Base-by-base conservation (phyloP, 2,797 vertebrate species). In the Anguilla anguilla region DNA sequence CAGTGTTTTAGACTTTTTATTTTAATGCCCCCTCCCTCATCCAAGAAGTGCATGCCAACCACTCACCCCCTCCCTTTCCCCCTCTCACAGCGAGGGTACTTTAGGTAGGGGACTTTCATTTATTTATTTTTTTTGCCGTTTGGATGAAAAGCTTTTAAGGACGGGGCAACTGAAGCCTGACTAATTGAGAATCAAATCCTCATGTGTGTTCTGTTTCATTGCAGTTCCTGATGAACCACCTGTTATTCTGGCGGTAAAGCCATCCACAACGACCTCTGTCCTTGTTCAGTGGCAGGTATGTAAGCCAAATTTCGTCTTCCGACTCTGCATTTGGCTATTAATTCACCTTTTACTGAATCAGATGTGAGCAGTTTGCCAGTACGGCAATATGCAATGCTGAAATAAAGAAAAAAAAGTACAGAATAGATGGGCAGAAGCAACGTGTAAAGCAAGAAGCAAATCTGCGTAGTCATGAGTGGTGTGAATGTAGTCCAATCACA, bases 221-320 rank as follows among this genome's bases (percentile, higher is more conserved):
- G 87, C 92, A 99, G 98, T 97, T 91, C 98, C 98, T 11, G 97
- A 96, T 79, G 97, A 98, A 89, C 96, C 98, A 81, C 98, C 98
- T 25, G 92, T 95, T 84, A 98, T 97, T 64, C 93, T 97, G 35
- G 92, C 95, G 0, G 97, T 97, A 86, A 98, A 97, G 81, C 98
- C 98, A 0, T 97, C 97, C 86, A 99, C 98, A 0, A 98, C 98
- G 6, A 98, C 98, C 53, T 99, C 98, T 0, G 97, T 99, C 84
- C 95, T 99, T 89, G 96, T 99, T 93, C 97, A 98, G 91, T 99
- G 98, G 98, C 97, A 98, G 98, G 98, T 99, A 96, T 90, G 94
- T 91, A 72, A 87, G 87, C 84, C 79, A 9, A 88, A 85, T 13
- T 49, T 57, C 57, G 28, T 28, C 64, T 87, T 84, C 28, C 31